These are phyloP conservation scores for Distichodus sexfasciatus DNA, from an alignment of 2,797 vertebrate species.

Conservation along the genomic window DNA sequence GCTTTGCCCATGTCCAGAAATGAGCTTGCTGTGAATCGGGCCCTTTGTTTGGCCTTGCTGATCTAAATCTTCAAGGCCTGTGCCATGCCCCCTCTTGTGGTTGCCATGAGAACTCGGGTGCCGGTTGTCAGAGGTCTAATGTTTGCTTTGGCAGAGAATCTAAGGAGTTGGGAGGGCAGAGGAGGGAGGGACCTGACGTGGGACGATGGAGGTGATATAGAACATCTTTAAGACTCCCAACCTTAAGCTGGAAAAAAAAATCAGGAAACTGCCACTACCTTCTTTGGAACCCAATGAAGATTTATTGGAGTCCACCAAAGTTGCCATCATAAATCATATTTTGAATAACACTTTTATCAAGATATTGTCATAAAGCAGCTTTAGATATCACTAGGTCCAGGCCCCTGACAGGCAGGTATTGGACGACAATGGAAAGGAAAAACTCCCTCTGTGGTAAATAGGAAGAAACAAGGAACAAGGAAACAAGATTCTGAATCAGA, in stretches of 20 bases:
- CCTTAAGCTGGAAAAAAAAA: slow-evolving; percentile 19
- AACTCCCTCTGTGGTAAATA: no score
- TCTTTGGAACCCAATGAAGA: slow-evolving; percentile 50
- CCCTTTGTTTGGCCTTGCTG: slow-evolving; percentile 74
- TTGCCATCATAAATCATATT: slow-evolving; percentile 56
- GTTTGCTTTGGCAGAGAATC: slow-evolving; percentile 82
- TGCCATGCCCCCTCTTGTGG: slow-evolving; percentile 59
- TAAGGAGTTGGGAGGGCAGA: slow-evolving; percentile 63
- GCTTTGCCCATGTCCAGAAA: slow-evolving; percentile 62
- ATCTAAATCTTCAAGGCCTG: slow-evolving; percentile 76
- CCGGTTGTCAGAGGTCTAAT: slow-evolving; percentile 61
- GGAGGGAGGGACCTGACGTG: slow-evolving; percentile 58
- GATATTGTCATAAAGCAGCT: no score
- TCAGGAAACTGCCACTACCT: slow-evolving; percentile 57
- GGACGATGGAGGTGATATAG: slow-evolving; percentile 60
- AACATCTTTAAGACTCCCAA: slow-evolving; percentile 59
- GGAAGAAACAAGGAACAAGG: no score
- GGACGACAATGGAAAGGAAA: no score
- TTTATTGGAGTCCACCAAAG: slow-evolving; percentile 59
- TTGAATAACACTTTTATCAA: neutral
- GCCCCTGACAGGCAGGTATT: no score
- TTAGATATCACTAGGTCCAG: no score
- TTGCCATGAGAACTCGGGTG: slow-evolving; percentile 68
- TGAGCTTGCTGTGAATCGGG: slow-evolving; percentile 71
- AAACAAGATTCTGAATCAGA: no score